A percentile compares a stretch with the other conserved stretches of the same genome.
phyloP scores from a whole-genome alignment of 2,888 invertebrate species.

The Sclerodermus sp. region DNA sequence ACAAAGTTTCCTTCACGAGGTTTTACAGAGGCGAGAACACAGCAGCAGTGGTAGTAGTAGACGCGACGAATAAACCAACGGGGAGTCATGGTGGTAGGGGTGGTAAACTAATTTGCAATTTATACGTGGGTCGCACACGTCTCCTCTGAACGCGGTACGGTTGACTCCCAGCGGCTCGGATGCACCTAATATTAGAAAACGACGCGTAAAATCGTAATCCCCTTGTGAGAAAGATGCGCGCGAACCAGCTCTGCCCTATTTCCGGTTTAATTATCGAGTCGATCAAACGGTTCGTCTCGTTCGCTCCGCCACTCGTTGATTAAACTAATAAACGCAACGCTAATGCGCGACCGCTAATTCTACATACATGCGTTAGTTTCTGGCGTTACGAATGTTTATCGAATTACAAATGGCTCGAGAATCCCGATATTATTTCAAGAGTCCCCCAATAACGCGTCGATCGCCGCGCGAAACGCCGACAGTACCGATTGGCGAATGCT shows the following conservation, averaged over 20 bases:
- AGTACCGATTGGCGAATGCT: too few relatives aligned
- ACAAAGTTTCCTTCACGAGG: too few relatives aligned
- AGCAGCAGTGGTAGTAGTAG: background rate
- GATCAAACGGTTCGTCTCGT: background rate
- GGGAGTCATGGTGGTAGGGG: slow-evolving; percentile 21
- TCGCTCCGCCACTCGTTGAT: background rate
- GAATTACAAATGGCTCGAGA: background rate
- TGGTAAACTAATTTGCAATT: slow-evolving; percentile 38
- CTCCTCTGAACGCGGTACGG: background rate
- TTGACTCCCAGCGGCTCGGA: background rate
- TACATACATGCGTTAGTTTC: background rate
- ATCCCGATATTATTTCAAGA: too few relatives aligned
- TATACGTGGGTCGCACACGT: slow-evolving; percentile 18
- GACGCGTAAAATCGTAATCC: slow-evolving; percentile 14
- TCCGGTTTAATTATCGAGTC: slow-evolving; percentile 1
- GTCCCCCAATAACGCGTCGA: too few relatives aligned
- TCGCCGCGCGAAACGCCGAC: too few relatives aligned
- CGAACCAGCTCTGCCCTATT: too few relatives aligned
- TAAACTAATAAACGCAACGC: background rate
- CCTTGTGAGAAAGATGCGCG: background rate
- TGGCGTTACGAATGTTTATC: background rate
- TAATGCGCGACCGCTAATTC: background rate
- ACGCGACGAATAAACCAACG: slow-evolving; percentile 27
- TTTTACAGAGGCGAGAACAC: too few relatives aligned
- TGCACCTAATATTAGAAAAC: slow-evolving; percentile 10